These are phyloP conservation scores for Notolepis coatsorum DNA, from an alignment of 2,797 vertebrate species.

Conservation along the genomic window DNA sequence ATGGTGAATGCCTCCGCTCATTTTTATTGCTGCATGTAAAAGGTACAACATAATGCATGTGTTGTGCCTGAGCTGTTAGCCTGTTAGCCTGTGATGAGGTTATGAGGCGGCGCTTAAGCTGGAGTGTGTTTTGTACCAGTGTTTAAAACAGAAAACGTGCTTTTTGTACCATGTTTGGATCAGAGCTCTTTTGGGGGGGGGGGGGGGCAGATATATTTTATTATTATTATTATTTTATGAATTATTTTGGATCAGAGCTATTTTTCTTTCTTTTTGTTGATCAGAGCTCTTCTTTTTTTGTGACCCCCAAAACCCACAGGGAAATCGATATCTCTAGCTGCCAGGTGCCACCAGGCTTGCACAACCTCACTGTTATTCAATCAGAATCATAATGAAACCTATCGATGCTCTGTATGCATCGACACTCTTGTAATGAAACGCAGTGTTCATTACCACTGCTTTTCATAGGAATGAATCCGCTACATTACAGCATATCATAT, in stretches of 20 bases:
- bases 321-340: conserved; percentile 26
- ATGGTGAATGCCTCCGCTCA: conserved; percentile 30
- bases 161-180: not conserved
- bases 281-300: conserved; percentile 34
- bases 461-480: conserved; percentile 61
- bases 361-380: conserved; percentile 55
- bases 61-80: conserved; percentile 45
- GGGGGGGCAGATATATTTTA: conserved; percentile 11
- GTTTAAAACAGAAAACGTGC: conserved; percentile 3
- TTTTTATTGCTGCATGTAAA: conserved; percentile 62
- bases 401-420: conserved; percentile 46
- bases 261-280: conserved; percentile 8
- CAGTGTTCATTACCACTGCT: conserved; percentile 53
- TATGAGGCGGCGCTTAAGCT: conserved; percentile 7
- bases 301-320: conserved; percentile 9
- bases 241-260: too few relatives aligned
- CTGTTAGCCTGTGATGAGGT: conserved; percentile 26
- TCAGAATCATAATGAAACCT: conserved; percentile 59
- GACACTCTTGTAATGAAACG: conserved; percentile 60
- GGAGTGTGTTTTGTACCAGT: not conserved
- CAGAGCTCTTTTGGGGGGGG: too few relatives aligned
- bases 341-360: conserved; percentile 42
- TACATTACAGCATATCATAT: conserved; percentile 60
- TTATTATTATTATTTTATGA: too few relatives aligned
- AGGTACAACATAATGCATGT: conserved; percentile 61